These are phyloP conservation scores for Leucoraja ocellata DNA, from an alignment of 2,797 vertebrate species.

Conservation along the genomic window DNA sequence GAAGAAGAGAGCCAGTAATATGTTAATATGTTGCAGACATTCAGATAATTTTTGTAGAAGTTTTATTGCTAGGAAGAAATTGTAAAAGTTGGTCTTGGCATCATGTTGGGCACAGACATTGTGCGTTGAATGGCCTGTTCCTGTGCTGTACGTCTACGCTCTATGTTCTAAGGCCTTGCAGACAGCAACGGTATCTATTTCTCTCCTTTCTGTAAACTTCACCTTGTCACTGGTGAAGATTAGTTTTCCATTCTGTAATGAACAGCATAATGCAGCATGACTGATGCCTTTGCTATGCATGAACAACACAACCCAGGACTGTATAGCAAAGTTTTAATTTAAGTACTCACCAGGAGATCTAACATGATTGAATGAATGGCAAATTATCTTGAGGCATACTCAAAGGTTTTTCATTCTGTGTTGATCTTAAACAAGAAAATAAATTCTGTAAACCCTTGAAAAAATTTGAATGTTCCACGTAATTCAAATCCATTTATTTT, in stretches of 20 bases:
- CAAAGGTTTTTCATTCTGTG: neutral
- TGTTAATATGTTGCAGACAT: neutral
- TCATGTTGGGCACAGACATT: too few relatives aligned
- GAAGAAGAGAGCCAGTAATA: too few relatives aligned
- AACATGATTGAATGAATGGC: slow-evolving; percentile 17
- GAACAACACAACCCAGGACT: neutral
- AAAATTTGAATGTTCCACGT: neutral
- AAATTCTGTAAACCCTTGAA: neutral
- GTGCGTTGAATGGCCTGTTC: too few relatives aligned
- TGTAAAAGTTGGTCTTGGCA: too few relatives aligned
- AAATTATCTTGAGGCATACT: neutral
- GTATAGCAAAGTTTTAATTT: slow-evolving; percentile 7
- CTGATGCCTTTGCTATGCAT: neutral
- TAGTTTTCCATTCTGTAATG: neutral
- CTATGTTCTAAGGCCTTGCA: neutral
- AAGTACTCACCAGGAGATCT: neutral
- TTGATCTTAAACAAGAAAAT: neutral
- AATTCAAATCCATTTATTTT: slow-evolving; percentile 1
- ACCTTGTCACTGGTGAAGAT: neutral
- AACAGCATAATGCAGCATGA: neutral
- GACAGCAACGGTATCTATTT: neutral
- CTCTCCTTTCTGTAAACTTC: neutral
- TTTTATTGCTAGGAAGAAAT: neutral
- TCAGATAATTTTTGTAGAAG: neutral
- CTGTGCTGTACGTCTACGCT: too few relatives aligned